Evolutionary conservation across 1,140 invertebrate genomes (phyloP).

Genomic region (Pollicipes pollicipes): DNA sequence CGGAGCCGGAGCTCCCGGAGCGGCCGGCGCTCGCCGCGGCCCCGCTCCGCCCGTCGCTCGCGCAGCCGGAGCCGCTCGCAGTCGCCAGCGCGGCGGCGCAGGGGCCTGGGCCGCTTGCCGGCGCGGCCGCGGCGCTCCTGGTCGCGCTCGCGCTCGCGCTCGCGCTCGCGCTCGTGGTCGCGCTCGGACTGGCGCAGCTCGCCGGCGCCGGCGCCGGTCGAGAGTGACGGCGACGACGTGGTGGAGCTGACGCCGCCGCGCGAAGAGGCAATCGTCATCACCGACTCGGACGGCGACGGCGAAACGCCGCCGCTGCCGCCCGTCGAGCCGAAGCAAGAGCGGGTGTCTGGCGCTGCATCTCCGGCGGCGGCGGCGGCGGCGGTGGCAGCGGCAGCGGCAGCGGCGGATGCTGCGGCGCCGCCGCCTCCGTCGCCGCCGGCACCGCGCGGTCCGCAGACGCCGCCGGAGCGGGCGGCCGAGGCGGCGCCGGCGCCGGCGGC

Average conservation of each 20-base stretch:
- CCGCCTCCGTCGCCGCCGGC: background rate
- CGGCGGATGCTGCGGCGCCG: background rate
- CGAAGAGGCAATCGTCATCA: background rate
- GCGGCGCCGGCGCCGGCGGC: background rate
- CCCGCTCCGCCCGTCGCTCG: background rate
- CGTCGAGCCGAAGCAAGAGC: background rate
- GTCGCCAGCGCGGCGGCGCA: background rate
- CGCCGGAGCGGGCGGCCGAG: background rate
- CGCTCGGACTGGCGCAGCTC: background rate
- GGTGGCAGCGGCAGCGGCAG: background rate
- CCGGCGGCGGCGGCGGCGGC: background rate
- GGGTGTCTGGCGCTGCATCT: too few relatives aligned
- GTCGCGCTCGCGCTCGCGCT: background rate
- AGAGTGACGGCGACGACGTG: background rate
- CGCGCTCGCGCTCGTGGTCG: background rate
- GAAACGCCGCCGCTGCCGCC: background rate
- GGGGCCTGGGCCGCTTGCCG: background rate
- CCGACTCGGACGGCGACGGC: slow-evolving; percentile 2
- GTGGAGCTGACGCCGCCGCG: background rate
- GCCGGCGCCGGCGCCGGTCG: too few relatives aligned
- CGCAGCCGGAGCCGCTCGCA: too few relatives aligned
- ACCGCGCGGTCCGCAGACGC: background rate
- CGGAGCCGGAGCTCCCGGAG: background rate
- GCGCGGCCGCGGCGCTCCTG: too few relatives aligned
- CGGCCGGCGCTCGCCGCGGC: background rate